Evolutionary conservation across 2,113 vertebrate genomes (phyloP).

Genomic region (Carassius auratus): DNA sequence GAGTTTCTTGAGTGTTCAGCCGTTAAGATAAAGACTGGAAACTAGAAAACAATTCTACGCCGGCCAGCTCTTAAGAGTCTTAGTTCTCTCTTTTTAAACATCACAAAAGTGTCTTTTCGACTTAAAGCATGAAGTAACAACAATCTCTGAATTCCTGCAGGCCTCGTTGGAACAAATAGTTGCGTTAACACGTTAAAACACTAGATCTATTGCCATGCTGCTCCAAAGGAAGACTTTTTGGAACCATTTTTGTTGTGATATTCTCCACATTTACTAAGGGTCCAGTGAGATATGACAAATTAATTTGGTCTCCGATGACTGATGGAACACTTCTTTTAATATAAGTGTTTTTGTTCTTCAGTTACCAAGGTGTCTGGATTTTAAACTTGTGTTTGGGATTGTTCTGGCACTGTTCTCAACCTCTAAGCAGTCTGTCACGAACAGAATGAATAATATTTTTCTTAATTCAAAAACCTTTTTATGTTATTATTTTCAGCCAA

Average conservation of each 20-base stretch:
- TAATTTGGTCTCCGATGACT: slow-evolving; percentile 20
- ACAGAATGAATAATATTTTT: slow-evolving; percentile 4
- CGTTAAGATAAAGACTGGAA: not conserved
- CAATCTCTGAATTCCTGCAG: not conserved
- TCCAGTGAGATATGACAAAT: not conserved
- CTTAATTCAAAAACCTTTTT: slow-evolving; percentile 5
- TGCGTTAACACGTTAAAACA: not conserved
- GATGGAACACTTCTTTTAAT: slow-evolving; percentile 15
- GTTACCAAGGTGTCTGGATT: not conserved
- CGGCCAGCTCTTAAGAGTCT: not conserved
- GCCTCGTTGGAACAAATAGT: not conserved
- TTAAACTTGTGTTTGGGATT: not conserved
- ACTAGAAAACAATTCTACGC: not conserved
- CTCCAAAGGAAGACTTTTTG: slow-evolving; percentile 14
- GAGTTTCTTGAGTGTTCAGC: not conserved
- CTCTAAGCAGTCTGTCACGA: slow-evolving; percentile 38
- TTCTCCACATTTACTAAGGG: slow-evolving; percentile 6
- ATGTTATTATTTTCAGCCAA: slow-evolving; percentile 17
- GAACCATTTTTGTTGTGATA: not conserved
- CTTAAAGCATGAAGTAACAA: not conserved
- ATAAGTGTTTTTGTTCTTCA: slow-evolving; percentile 5
- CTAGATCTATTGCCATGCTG: slow-evolving; percentile 2
- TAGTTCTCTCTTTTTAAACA: not conserved
- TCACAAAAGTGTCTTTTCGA: not conserved
- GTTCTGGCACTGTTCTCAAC: slow-evolving; percentile 34